phyloP scores from a whole-genome alignment of 2,113 vertebrate species.

The Lichenostomus cassidix region DNA sequence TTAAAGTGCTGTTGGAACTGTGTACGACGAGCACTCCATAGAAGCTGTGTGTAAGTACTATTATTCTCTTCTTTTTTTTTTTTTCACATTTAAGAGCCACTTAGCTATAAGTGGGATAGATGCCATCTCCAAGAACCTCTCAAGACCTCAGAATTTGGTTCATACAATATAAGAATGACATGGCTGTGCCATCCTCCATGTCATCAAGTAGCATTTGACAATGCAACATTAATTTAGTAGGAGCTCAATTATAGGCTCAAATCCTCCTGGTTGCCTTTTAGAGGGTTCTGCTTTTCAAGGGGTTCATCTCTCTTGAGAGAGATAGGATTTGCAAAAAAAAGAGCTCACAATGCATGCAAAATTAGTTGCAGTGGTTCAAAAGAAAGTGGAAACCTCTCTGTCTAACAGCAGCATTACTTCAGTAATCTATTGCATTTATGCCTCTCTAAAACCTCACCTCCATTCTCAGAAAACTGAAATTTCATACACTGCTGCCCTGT shows the following conservation, averaged over 20 bases:
- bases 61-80: neutral
- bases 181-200: neutral
- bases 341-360: neutral
- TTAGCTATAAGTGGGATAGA: constrained; percentile 4
- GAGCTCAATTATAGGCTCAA: constrained; percentile 3
- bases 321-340: neutral
- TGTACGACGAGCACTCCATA: neutral
- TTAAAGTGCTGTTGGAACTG: neutral
- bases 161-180: neutral
- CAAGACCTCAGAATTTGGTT: constrained; percentile 1
- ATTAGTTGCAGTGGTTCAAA: constrained; percentile 1
- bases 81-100: neutral
- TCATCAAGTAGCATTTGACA: constrained; percentile 37
- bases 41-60: neutral
- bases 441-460: neutral
- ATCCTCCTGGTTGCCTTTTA: neutral
- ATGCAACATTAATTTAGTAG: constrained; percentile 31
- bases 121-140: constrained; percentile 25
- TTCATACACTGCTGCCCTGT: neutral
- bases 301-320: neutral
- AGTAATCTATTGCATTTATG: neutral
- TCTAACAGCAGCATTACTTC: neutral
- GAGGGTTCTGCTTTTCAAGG: constrained; percentile 21
- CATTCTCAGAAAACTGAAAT: neutral
- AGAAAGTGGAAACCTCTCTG: neutral